Percentiles rank a stretch among this genome's conserved stretches.
phyloP scores from a whole-genome alignment of 1,140 invertebrate genomes.

The Bradysia coprophila region DNA sequence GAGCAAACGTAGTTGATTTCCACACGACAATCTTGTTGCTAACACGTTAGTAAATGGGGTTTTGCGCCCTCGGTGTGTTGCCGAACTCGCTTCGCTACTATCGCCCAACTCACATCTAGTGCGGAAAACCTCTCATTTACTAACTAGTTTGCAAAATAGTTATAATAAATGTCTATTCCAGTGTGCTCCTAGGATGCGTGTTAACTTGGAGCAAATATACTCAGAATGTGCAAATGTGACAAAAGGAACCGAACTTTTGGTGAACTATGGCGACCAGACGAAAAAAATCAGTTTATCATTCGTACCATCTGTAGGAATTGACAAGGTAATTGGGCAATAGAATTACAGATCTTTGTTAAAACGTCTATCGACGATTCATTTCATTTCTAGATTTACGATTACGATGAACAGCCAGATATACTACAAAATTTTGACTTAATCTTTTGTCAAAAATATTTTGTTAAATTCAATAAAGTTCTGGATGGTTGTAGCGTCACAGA shows the following conservation, averaged over 20 bases:
- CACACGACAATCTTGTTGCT: too few species aligned
- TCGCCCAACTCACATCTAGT: too few species aligned
- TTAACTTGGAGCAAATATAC: too few species aligned
- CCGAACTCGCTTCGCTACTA: too few species aligned
- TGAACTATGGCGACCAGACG: slow-evolving; percentile 14
- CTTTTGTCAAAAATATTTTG: neutral
- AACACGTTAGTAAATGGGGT: too few species aligned
- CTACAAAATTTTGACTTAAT: neutral
- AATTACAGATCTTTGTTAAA: neutral
- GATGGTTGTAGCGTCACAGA: too few species aligned
- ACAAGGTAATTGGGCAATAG: slow-evolving; percentile 13
- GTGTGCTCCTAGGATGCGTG: slow-evolving; percentile 8
- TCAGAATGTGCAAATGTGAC: slow-evolving; percentile 6
- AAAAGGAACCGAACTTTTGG: slow-evolving; percentile 10
- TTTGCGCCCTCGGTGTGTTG: too few species aligned
- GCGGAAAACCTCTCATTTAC: too few species aligned
- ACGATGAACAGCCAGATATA: neutral
- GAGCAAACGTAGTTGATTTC: too few species aligned
- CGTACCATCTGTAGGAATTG: slow-evolving; percentile 17
- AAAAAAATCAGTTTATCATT: slow-evolving; percentile 12
- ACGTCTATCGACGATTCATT: neutral
- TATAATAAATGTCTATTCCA: too few species aligned
- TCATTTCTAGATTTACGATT: neutral
- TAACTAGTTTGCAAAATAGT: too few species aligned
- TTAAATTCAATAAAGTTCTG: neutral